Conservation (phyloP, 2,113 vertebrate genomes). For the Platysteira castanea region DNA sequence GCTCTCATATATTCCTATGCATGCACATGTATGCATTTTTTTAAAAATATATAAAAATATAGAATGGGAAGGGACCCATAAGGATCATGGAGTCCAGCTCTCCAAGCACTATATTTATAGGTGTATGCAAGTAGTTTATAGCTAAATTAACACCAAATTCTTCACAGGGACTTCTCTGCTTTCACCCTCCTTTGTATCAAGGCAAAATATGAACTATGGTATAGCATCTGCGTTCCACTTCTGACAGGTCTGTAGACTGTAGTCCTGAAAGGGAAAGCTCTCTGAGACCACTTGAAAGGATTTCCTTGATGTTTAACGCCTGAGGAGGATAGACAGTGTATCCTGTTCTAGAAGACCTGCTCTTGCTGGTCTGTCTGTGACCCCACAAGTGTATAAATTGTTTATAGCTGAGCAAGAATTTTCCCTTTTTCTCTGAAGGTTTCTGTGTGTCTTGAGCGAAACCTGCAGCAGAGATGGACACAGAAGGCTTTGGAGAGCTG, state of each 20-base stretch:
- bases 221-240: neutral
- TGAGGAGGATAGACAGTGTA: neutral
- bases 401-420: neutral
- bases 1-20: neutral
- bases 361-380: neutral
- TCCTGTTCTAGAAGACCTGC: neutral
- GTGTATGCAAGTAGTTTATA: neutral
- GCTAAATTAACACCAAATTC: neutral
- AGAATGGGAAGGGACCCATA: neutral
- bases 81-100: neutral
- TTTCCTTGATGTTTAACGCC: neutral
- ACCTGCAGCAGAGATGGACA: constrained; percentile 79
- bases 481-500: constrained; percentile 93
- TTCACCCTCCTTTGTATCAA: neutral
- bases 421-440: neutral
- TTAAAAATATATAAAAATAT: neutral
- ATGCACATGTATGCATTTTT: neutral
- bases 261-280: neutral
- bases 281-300: neutral
- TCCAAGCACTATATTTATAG: neutral
- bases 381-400: neutral
- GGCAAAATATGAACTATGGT: neutral
- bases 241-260: neutral
- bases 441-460: neutral
- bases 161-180: neutral